These are phyloP conservation scores for Mythimna pallens DNA, from an alignment of 2,888 invertebrate genomes.

Conservation along the genomic window DNA sequence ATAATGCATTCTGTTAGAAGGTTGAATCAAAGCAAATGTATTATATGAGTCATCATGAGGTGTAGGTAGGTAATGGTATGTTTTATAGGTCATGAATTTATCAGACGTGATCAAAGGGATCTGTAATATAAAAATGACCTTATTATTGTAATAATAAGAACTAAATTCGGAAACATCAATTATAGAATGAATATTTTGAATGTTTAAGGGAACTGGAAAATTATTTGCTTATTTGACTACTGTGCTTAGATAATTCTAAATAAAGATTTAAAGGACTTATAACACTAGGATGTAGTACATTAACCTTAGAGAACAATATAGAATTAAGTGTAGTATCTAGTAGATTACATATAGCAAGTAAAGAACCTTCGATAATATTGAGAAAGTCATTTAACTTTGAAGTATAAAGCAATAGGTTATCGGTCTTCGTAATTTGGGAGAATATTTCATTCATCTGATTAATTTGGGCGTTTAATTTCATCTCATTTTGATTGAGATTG, in stretches of 20 bases:
- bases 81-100: no score
- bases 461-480: no score
- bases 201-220: background rate
- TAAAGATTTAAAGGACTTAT: background rate
- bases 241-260: constrained; percentile 3
- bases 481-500: no score
- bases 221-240: constrained; percentile 9
- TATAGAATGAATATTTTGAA: constrained; percentile 6
- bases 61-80: no score
- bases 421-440: constrained; percentile 24
- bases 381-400: constrained; percentile 20
- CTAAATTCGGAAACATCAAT: no score
- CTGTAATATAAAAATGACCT: constrained; percentile 1
- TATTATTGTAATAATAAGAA: no score
- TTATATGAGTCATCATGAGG: no score
- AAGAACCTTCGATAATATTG: background rate
- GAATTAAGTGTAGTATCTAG: background rate
- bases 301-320: background rate
- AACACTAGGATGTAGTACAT: constrained; percentile 2
- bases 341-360: background rate
- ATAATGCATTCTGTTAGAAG: no score
- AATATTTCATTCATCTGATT: background rate
- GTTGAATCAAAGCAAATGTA: no score
- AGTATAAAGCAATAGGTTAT: constrained; percentile 32
- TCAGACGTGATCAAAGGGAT: background rate